Conservation (phyloP, 2,113 vertebrate species). For the Phrynocephalus versicolor region DNA sequence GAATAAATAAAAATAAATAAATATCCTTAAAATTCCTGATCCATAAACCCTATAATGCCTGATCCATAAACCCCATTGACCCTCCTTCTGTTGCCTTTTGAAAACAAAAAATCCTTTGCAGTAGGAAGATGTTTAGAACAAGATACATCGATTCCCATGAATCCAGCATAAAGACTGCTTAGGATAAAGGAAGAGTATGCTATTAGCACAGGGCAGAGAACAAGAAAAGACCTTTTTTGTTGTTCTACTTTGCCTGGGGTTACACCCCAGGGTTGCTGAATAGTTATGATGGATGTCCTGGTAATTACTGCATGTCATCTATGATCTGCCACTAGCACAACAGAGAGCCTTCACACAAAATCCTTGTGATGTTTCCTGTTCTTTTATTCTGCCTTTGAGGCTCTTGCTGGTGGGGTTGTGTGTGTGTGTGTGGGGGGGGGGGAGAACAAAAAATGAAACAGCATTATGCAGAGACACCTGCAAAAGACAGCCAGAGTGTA, state of each 20-base stretch:
- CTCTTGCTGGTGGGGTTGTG: no score
- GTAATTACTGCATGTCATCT: background rate
- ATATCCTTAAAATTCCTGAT: background rate
- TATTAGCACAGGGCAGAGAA: background rate
- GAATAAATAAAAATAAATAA: no score
- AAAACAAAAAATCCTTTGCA: background rate
- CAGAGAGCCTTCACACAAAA: background rate
- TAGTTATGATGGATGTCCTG: background rate
- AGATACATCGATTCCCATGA: background rate
- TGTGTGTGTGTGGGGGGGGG: no score
- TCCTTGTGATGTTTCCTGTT: background rate
- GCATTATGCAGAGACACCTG: background rate
- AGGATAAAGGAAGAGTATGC: background rate
- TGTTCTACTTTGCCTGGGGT: no score
- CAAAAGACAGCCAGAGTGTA: background rate
- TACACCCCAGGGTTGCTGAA: background rate
- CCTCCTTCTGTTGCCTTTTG: background rate
- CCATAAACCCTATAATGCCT: background rate
- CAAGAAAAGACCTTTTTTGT: background rate
- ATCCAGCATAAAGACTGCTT: background rate
- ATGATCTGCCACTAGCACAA: constrained; percentile 2
- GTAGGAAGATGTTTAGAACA: background rate
- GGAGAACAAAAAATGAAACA: background rate
- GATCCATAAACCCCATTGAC: no score
- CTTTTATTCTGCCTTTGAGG: constrained; percentile 1